These are phyloP conservation scores for Naja naja DNA, from an alignment of 2,113 vertebrate species.

Conservation along the genomic window DNA sequence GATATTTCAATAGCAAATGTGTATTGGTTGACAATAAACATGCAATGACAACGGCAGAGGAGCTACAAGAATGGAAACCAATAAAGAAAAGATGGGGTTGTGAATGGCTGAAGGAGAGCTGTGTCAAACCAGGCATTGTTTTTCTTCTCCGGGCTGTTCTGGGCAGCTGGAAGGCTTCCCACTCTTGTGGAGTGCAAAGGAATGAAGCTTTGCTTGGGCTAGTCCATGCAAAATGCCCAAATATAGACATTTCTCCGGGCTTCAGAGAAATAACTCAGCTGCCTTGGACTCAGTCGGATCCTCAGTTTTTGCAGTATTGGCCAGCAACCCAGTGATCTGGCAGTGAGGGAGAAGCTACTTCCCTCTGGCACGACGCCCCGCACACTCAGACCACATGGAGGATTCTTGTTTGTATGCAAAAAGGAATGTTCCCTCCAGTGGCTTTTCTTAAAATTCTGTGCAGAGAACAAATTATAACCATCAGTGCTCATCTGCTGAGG, in stretches of 20 bases:
- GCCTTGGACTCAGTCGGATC: not conserved
- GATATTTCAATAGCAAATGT: not conserved
- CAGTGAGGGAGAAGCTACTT: conserved; percentile 4
- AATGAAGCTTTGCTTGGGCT: conserved; percentile 14
- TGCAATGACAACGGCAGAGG: not conserved
- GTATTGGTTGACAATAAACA: not conserved
- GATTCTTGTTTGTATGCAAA: conserved; percentile 14
- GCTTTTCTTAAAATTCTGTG: not conserved
- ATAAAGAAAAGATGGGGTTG: not conserved
- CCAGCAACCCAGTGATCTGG: conserved; percentile 4
- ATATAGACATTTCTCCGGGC: conserved; percentile 41
- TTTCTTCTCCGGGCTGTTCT: not conserved
- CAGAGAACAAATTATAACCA: not conserved
- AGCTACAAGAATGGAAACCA: not conserved
- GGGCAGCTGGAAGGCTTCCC: conserved; percentile 46
- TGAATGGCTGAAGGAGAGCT: not conserved
- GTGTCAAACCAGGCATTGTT: not conserved
- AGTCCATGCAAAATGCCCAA: conserved; percentile 37
- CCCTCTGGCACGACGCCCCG: not conserved
- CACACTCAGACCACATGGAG: not conserved
- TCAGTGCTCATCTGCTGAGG: not conserved
- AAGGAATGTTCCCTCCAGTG: not conserved
- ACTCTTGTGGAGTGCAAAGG: conserved; percentile 38
- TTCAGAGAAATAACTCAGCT: not conserved
- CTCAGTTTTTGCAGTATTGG: conserved; percentile 3